Percentiles rank a stretch among this genome's conserved stretches.
Conservation (phyloP, 2,113 vertebrate species). For the Tachysurus fulvidraco region DNA sequence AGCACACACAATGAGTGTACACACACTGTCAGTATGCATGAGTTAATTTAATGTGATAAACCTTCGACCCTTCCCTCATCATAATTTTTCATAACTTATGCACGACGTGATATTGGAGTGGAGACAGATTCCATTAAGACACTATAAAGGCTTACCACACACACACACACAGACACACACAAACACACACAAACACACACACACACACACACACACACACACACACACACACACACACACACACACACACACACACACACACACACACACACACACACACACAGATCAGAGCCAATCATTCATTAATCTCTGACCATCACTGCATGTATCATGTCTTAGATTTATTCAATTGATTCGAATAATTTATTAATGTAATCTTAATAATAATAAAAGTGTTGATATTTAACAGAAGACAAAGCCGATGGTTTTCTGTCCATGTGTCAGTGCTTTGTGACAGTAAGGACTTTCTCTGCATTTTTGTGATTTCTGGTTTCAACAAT, state of each 20-base stretch:
- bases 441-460: background rate
- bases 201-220: background rate
- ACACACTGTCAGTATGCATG: constrained; percentile 41
- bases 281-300: background rate
- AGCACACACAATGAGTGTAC: constrained; percentile 43
- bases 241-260: background rate
- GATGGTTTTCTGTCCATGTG: background rate
- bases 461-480: background rate
- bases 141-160: background rate
- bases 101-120: constrained; percentile 8
- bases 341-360: background rate
- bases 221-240: background rate
- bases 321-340: background rate
- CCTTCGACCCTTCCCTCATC: constrained; percentile 30
- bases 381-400: background rate
- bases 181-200: background rate
- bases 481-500: background rate
- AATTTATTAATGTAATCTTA: background rate
- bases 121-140: constrained; percentile 22
- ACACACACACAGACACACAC: background rate
- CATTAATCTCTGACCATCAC: background rate
- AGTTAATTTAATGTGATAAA: constrained; percentile 47
- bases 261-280: background rate
- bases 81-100: constrained; percentile 43
- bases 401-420: background rate